phyloP scores from a whole-genome alignment of 2,797 vertebrate genomes.

The Paramormyrops hopkinsi region DNA sequence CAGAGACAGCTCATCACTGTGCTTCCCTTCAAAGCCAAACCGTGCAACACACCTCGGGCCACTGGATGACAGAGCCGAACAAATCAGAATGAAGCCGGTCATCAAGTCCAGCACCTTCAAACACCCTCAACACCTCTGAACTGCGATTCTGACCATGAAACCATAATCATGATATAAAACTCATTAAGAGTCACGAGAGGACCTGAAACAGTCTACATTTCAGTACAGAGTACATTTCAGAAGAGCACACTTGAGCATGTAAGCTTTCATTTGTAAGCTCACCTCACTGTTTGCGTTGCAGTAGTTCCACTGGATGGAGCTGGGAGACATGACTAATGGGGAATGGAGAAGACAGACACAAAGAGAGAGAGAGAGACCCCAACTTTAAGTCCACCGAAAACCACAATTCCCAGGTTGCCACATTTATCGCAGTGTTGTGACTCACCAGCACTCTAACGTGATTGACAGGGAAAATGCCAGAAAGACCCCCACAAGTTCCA shows the following conservation, averaged over 20 bases:
- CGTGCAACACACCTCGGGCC: slow-evolving; percentile 62
- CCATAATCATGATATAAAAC: not conserved
- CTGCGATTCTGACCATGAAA: not conserved
- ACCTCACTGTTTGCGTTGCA: slow-evolving; percentile 7
- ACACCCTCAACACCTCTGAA: not conserved
- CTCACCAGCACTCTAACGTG: slow-evolving; percentile 56
- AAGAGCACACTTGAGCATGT: not conserved
- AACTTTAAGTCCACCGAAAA: not conserved
- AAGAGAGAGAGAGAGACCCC: not conserved
- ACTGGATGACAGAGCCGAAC: not conserved
- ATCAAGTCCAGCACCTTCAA: not conserved
- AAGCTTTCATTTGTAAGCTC: not conserved
- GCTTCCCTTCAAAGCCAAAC: slow-evolving; percentile 81
- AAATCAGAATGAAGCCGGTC: not conserved
- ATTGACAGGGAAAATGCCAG: slow-evolving; percentile 67
- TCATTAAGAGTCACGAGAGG: not conserved
- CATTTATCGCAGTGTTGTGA: not conserved
- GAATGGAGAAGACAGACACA: not conserved
- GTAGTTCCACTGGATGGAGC: not conserved
- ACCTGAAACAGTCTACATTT: not conserved
- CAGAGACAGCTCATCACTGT: slow-evolving; percentile 83
- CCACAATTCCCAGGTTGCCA: not conserved
- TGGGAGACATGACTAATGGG: slow-evolving; percentile 2
- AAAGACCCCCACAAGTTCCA: slow-evolving; percentile 60
- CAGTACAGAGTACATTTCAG: not conserved